A percentile compares a stretch with the other conserved stretches of the same genome.
Evolutionary conservation across 2,888 invertebrate species (phyloP).

Genomic region (Entomobrya proxima): DNA sequence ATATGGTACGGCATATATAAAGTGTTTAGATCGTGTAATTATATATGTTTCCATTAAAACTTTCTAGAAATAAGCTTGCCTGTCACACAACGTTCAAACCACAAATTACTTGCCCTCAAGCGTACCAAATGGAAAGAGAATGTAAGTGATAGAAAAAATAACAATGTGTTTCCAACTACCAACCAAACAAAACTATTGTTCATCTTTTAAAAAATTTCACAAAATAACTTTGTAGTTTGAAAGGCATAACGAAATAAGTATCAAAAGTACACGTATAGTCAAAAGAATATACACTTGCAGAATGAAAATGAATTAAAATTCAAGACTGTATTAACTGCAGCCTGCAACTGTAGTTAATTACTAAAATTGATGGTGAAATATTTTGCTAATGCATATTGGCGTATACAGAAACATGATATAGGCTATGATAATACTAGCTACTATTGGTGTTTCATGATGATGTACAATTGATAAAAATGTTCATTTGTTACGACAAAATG

Average conservation of each 20-base stretch:
- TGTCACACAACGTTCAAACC: conserved; percentile 13
- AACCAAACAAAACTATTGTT: too few relatives aligned
- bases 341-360: conserved; percentile 14
- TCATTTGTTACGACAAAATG: too few relatives aligned
- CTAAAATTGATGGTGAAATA: not conserved
- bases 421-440: too few relatives aligned
- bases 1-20: not conserved
- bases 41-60: conserved; percentile 41
- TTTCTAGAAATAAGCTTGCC: conserved; percentile 21
- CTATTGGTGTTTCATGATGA: not conserved
- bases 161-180: not conserved
- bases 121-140: not conserved
- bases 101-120: conserved; percentile 2
- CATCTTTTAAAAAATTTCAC: too few relatives aligned
- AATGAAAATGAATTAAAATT: not conserved
- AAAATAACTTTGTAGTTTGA: too few relatives aligned
- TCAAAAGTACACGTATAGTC: too few relatives aligned
- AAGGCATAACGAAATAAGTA: too few relatives aligned
- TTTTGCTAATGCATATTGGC: conserved; percentile 3
- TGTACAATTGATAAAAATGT: too few relatives aligned
- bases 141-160: not conserved
- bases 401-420: too few relatives aligned
- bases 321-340: not conserved
- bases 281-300: too few relatives aligned
- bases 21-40: not conserved